Percentiles rank a stretch among this genome's conserved stretches.
Conservation (phyloP, 2,113 vertebrate genomes). For the Pogona vitticeps region DNA sequence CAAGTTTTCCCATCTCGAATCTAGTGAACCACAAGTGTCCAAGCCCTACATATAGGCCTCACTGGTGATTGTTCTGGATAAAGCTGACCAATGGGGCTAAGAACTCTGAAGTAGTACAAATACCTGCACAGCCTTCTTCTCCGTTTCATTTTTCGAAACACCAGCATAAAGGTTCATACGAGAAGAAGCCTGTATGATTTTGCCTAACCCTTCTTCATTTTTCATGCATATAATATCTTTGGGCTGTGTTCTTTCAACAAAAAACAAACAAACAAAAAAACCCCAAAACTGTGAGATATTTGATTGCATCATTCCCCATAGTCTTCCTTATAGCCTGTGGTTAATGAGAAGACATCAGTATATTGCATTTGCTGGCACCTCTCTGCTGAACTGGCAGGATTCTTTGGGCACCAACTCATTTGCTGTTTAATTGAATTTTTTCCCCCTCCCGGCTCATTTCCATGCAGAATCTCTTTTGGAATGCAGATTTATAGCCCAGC, state of each 20-base stretch:
- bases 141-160: background rate
- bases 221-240: background rate
- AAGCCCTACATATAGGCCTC: too few relatives aligned
- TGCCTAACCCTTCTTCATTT: background rate
- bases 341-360: conserved; percentile 78
- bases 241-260: background rate
- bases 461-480: conserved; percentile 75
- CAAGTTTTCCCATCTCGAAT: too few relatives aligned
- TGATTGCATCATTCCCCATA: conserved; percentile 37
- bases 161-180: background rate
- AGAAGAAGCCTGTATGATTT: background rate
- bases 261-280: background rate
- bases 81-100: background rate
- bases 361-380: conserved; percentile 79
- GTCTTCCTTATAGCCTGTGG: conserved; percentile 60
- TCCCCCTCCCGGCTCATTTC: conserved; percentile 63
- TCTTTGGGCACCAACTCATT: conserved; percentile 53
- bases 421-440: conserved; percentile 81
- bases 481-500: conserved; percentile 80
- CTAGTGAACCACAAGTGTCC: too few relatives aligned
- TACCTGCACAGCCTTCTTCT: too few relatives aligned
- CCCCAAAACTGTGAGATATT: conserved; percentile 46
- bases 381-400: conserved; percentile 73
- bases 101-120: too few relatives aligned
- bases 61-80: background rate